Conservation (phyloP, 2,113 vertebrate genomes). For the Eolophus roseicapilla region DNA sequence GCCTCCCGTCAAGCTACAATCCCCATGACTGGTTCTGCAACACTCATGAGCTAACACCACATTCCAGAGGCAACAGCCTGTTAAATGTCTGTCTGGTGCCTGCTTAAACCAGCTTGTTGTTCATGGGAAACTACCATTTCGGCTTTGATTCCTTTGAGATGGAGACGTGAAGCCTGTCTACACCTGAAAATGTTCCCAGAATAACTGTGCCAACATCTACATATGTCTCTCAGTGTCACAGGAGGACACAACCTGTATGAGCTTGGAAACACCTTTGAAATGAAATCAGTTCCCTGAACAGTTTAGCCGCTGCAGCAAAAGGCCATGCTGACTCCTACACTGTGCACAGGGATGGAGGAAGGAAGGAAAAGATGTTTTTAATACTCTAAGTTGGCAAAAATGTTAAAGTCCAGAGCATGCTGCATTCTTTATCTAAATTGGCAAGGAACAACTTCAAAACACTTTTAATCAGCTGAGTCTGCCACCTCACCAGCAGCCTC, state of each 20-base stretch:
- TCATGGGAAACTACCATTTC: rapidly evolving
- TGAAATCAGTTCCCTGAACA: background rate
- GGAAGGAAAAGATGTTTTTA: background rate
- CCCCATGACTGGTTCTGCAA: background rate
- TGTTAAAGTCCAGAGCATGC: background rate
- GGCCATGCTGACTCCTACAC: background rate
- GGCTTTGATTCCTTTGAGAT: background rate
- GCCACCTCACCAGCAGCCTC: background rate
- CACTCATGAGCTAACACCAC: background rate
- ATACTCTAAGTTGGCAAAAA: background rate
- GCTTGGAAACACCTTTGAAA: background rate
- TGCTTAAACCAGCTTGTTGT: background rate
- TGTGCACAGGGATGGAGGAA: background rate
- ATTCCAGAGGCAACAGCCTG: background rate
- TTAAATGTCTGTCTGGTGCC: background rate
- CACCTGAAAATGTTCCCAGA: background rate
- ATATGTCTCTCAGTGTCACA: rapidly evolving
- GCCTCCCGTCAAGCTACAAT: rapidly evolving
- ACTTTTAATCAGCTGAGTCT: background rate
- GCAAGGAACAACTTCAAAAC: background rate
- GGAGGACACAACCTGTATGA: background rate
- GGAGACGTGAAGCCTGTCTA: background rate
- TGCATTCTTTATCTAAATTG: background rate
- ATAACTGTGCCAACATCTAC: background rate
- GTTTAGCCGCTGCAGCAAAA: background rate